Evolutionary conservation across 2,113 vertebrate genomes (phyloP).

Genomic region (Neogobius melanostomus): DNA sequence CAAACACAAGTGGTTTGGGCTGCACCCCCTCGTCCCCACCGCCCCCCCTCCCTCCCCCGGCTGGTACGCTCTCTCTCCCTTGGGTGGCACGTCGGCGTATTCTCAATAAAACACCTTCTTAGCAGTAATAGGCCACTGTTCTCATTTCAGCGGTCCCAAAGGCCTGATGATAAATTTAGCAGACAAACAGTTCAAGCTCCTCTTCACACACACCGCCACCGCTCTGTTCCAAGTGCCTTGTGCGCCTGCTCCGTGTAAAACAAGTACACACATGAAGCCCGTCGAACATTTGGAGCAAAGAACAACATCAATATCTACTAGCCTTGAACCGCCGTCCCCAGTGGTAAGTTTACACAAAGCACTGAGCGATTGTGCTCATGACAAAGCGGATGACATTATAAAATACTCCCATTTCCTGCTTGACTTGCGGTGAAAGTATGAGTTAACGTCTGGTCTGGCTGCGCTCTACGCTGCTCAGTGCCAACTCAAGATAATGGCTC

Average conservation of each 20-base stretch:
- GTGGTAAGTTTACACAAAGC: slow-evolving; percentile 61
- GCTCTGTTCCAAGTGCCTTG: slow-evolving; percentile 64
- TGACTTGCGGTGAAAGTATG: slow-evolving; percentile 71
- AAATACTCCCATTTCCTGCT: slow-evolving; percentile 74
- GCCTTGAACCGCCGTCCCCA: slow-evolving; percentile 46
- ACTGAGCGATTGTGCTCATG: slow-evolving; percentile 59
- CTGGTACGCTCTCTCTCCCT: slow-evolving; percentile 75
- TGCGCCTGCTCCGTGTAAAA: slow-evolving; percentile 59
- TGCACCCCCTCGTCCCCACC: slow-evolving; percentile 57
- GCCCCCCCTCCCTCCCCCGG: slow-evolving; percentile 54
- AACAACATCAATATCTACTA: slow-evolving; percentile 62
- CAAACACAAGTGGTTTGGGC: slow-evolving; percentile 59
- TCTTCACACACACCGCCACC: slow-evolving; percentile 64
- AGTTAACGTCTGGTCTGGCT: slow-evolving; percentile 68
- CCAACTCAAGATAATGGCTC: slow-evolving; percentile 62
- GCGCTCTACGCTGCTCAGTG: slow-evolving; percentile 30
- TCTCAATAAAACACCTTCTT: slow-evolving; percentile 95
- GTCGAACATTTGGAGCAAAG: slow-evolving; percentile 39
- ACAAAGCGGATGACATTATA: slow-evolving; percentile 72
- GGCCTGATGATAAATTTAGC: slow-evolving; percentile 89
- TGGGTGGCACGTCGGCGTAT: slow-evolving; percentile 75
- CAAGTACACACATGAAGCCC: slow-evolving; percentile 72
- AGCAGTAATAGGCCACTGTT: slow-evolving; percentile 89
- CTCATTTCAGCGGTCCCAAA: slow-evolving; percentile 87
- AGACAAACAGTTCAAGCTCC: slow-evolving; percentile 83